Percentiles rank a stretch among this genome's conserved stretches.
These are phyloP conservation scores for Leptinotarsa rubiginosa DNA, from an alignment of 2,888 invertebrate species.

Conservation along the genomic window DNA sequence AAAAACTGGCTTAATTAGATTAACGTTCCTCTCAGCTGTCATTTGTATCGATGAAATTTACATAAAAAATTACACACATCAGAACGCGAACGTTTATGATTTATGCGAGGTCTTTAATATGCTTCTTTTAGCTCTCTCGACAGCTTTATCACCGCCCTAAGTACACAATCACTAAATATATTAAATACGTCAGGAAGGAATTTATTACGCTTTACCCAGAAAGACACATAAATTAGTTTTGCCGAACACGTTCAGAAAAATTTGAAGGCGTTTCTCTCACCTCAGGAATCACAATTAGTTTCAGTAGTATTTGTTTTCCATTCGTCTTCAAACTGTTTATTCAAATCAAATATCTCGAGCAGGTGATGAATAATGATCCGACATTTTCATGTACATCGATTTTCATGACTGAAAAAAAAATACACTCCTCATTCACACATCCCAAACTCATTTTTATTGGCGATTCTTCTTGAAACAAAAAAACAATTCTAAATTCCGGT, in stretches of 20 bases:
- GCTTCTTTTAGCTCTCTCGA: conserved; percentile 31
- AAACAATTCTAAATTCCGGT: too few species aligned
- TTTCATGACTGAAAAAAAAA: background rate
- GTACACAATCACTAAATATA: conserved; percentile 37
- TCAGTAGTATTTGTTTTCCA: background rate
- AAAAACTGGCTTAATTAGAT: conserved; percentile 25
- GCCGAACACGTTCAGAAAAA: conserved; percentile 13
- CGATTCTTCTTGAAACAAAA: too few species aligned
- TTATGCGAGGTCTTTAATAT: conserved; percentile 35
- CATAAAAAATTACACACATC: conserved; percentile 40
- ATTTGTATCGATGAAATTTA: conserved; percentile 37
- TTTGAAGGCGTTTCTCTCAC: conserved; percentile 14
- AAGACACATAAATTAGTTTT: conserved; percentile 32
- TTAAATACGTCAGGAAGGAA: conserved; percentile 29
- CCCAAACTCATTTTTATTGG: too few species aligned
- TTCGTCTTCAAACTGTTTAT: background rate
- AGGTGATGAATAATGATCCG: background rate
- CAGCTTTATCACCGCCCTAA: conserved; percentile 41
- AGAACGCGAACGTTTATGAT: conserved; percentile 36
- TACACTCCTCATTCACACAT: too few species aligned
- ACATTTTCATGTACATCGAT: background rate
- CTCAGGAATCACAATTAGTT: conserved; percentile 10
- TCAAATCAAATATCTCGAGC: background rate
- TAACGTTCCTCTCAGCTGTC: conserved; percentile 31
- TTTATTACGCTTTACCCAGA: conserved; percentile 32